Conservation (phyloP, 2,888 invertebrate genomes). For the Baccha elongata region DNA sequence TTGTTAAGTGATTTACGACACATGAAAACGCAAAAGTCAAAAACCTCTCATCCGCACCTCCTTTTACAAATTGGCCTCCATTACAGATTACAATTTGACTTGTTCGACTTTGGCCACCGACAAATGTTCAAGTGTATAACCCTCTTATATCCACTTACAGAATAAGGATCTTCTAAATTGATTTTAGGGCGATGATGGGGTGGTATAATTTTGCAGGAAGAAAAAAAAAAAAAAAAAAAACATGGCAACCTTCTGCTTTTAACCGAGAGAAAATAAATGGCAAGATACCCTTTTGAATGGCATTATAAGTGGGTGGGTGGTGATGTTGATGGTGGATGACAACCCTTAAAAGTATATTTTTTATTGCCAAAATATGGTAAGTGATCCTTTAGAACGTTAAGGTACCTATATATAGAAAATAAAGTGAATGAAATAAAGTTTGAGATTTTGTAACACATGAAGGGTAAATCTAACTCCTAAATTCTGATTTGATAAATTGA, state of each 20-base stretch:
- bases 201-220: background rate
- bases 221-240: conserved; percentile 9
- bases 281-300: conserved; percentile 42
- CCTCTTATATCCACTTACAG: conserved; percentile 22
- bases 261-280: conserved; percentile 15
- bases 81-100: conserved; percentile 68
- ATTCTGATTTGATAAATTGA: conserved; percentile 67
- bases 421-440: conserved; percentile 61
- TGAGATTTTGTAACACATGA: conserved; percentile 46
- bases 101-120: conserved; percentile 50
- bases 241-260: conserved; percentile 22
- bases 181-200: conserved; percentile 26
- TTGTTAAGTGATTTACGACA: conserved; percentile 82
- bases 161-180: conserved; percentile 51
- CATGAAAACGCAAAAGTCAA: conserved; percentile 76
- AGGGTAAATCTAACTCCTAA: conserved; percentile 17
- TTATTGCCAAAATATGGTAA: conserved; percentile 72
- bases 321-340: conserved; percentile 65
- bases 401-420: conserved; percentile 3
- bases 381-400: conserved; percentile 32
- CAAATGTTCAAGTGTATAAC: conserved; percentile 19
- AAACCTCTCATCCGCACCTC: conserved; percentile 34
- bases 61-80: conserved; percentile 66
- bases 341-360: conserved; percentile 58
- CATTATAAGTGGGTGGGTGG: conserved; percentile 71